These are phyloP conservation scores for Luidia sarsii DNA, from an alignment of 53 echinoderm and acorn worm species.

Conservation along the genomic window DNA sequence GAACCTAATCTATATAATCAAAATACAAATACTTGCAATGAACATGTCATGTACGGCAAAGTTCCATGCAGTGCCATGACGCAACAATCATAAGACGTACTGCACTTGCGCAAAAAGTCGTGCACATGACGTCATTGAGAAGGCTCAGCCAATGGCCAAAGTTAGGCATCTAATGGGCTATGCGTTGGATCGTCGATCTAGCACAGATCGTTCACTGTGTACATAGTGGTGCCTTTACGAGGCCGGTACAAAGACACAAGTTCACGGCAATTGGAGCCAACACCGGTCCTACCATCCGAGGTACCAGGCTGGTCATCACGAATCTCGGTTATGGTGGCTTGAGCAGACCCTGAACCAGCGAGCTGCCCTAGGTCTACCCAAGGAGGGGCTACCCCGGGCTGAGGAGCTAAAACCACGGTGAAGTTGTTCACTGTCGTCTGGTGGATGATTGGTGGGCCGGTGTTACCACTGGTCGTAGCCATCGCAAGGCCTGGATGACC, in stretches of 20 bases:
- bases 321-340: constrained; percentile 10
- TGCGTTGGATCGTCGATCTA: too few species aligned
- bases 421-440: constrained; percentile 19
- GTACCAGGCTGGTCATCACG: constrained; percentile 6
- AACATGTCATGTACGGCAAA: too few species aligned
- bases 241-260: constrained; percentile 1
- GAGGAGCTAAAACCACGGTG: background rate
- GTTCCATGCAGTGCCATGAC: too few species aligned
- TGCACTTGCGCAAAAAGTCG: too few species aligned
- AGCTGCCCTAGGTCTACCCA: background rate
- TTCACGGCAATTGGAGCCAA: background rate
- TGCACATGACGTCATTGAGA: too few species aligned
- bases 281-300: background rate
- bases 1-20: too few species aligned
- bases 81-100: too few species aligned
- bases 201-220: background rate
- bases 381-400: background rate
- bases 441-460: too few species aligned
- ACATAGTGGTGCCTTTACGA: constrained; percentile 24
- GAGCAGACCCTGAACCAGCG: background rate
- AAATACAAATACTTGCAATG: too few species aligned
- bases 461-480: too few species aligned
- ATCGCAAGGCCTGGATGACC: background rate
- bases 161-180: too few species aligned
- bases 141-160: too few species aligned